A percentile compares a stretch with the other conserved stretches of the same genome.
Evolutionary conservation across 1,140 invertebrate genomes (phyloP).

Genomic region (Drosophila mayri): DNA sequence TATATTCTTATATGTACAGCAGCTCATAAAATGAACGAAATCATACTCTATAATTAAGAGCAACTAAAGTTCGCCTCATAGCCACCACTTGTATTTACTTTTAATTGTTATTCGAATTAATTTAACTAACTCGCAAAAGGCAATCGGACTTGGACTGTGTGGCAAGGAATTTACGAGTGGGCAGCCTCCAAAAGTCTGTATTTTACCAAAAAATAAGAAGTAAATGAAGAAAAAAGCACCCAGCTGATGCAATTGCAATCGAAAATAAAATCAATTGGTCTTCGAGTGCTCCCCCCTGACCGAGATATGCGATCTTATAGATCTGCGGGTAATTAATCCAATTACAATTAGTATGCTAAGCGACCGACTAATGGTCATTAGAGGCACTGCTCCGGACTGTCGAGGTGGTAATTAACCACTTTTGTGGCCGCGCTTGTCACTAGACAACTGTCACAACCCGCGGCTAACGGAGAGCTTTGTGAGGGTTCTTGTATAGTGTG

Average conservation of each 20-base stretch:
- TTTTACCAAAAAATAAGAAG: background rate
- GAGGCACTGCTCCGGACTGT: background rate
- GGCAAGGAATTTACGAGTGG: constrained; percentile 64
- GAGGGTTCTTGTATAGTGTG: constrained; percentile 54
- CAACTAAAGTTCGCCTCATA: background rate
- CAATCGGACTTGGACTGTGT: constrained; percentile 54
- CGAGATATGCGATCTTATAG: constrained; percentile 39
- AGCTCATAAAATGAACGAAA: too few species aligned
- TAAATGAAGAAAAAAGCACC: background rate
- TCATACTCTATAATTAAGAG: background rate
- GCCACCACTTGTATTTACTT: background rate
- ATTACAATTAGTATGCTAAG: constrained; percentile 67
- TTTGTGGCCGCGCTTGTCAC: constrained; percentile 46
- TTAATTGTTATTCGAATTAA: constrained; percentile 52
- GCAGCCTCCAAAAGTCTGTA: constrained; percentile 54
- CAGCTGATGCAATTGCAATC: constrained; percentile 40
- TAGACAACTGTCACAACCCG: constrained; percentile 71
- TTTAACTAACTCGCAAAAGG: constrained; percentile 38
- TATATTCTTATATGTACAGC: too few species aligned
- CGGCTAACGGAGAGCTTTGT: constrained; percentile 20
- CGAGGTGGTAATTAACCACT: constrained; percentile 65
- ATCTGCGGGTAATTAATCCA: constrained; percentile 64
- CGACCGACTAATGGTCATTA: constrained; percentile 58
- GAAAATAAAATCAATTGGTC: constrained; percentile 21
- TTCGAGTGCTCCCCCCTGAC: background rate